Percentiles rank a stretch among this genome's conserved stretches.
phyloP scores from a whole-genome alignment of 1,140 invertebrate genomes.

The Calycopis cecrops region DNA sequence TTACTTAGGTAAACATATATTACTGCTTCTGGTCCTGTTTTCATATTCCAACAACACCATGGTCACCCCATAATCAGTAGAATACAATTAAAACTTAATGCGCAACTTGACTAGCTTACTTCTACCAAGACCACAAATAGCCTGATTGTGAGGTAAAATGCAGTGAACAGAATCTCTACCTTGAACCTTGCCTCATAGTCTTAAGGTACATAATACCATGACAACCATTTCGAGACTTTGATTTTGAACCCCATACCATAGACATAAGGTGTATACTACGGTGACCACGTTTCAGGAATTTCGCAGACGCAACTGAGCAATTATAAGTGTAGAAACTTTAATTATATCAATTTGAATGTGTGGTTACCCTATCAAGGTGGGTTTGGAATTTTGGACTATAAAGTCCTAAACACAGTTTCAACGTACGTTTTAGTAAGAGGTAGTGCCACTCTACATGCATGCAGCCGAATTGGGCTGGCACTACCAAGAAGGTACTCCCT shows the following conservation, averaged over 20 bases:
- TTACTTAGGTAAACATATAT: no score
- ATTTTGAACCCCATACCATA: neutral
- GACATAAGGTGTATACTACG: neutral
- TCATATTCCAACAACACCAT: neutral
- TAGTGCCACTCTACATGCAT: no score
- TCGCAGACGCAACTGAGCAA: neutral
- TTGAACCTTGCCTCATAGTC: neutral
- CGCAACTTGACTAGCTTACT: slow-evolving; percentile 5
- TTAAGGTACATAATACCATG: neutral
- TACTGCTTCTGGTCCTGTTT: no score
- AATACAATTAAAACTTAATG: slow-evolving; percentile 16
- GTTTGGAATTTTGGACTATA: no score
- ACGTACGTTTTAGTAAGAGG: no score
- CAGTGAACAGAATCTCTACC: neutral
- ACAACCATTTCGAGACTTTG: neutral
- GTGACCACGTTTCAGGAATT: neutral
- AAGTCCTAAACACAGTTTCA: no score
- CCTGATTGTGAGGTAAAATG: neutral
- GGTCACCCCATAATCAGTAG: slow-evolving; percentile 10
- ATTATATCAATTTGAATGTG: slow-evolving; percentile 3
- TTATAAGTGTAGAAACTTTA: slow-evolving; percentile 5
- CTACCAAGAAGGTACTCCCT: no score
- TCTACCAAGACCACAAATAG: slow-evolving; percentile 12
- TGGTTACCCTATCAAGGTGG: neutral
- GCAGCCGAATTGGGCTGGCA: no score